Percentiles rank a stretch among this genome's conserved stretches.
Evolutionary conservation across 2,888 invertebrate genomes (phyloP).

Genomic region (Drosophila percnosoma): DNA sequence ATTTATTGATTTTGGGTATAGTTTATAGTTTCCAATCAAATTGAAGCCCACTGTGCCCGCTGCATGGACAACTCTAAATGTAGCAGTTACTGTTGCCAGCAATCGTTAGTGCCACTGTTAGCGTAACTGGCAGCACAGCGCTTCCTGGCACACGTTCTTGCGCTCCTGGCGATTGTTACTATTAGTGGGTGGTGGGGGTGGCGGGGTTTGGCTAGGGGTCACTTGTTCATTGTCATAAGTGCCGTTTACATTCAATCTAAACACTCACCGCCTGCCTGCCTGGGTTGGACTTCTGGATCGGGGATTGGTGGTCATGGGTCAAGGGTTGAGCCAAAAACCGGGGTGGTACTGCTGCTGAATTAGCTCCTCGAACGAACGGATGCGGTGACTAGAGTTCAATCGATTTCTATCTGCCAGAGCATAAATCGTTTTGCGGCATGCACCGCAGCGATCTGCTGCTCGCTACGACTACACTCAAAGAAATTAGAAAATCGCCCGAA

Average conservation of each 20-base stretch:
- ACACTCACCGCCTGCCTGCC: constrained; percentile 53
- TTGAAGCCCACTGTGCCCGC: constrained; percentile 13
- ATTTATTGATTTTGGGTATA: neutral
- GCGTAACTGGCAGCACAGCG: constrained; percentile 12
- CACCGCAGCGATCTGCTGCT: constrained; percentile 35
- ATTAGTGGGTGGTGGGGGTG: neutral
- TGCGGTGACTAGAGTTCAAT: constrained; percentile 67
- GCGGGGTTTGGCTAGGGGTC: constrained; percentile 33
- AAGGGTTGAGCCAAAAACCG: neutral
- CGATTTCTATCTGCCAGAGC: constrained; percentile 82
- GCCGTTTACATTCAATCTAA: constrained; percentile 75
- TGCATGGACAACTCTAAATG: constrained; percentile 4
- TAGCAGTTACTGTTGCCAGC: neutral
- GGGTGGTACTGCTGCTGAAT: constrained; percentile 1
- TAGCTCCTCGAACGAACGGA: constrained; percentile 37
- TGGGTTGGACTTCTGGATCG: neutral
- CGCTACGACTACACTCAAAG: constrained; percentile 9
- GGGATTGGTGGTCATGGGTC: neutral
- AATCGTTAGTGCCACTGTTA: constrained; percentile 1
- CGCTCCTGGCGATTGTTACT: constrained; percentile 15
- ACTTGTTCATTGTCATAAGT: constrained; percentile 75
- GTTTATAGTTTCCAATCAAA: neutral
- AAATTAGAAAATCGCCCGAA: neutral
- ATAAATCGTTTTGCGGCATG: constrained; percentile 78
- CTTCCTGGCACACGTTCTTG: constrained; percentile 20